A percentile compares a stretch with the other conserved stretches of the same genome.
Evolutionary conservation across 2,113 vertebrate species (phyloP).

Genomic region (Cinclus mexicanus): DNA sequence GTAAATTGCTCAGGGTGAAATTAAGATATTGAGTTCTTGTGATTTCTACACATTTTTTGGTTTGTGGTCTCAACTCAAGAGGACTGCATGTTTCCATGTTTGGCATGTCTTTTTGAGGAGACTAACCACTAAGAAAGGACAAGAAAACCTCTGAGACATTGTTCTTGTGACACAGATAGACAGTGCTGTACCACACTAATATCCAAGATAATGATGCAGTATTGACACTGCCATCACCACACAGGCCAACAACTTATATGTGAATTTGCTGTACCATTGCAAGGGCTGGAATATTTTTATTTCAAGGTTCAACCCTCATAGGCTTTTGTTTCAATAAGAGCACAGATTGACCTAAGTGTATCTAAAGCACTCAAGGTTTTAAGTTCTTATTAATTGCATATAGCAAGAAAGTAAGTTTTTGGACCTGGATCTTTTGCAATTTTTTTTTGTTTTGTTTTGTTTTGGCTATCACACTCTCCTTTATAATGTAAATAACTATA

Average conservation of each 20-base stretch:
- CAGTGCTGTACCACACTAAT: not conserved
- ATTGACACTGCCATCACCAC: not conserved
- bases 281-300: not conserved
- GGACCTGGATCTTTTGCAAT: not conserved
- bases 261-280: not conserved
- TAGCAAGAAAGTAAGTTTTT: not conserved
- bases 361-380: not conserved
- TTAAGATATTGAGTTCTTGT: not conserved
- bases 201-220: not conserved
- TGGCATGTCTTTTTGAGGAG: not conserved
- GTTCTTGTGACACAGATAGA: not conserved
- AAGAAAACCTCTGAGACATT: not conserved
- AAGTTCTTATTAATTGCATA: not conserved
- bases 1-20: not conserved
- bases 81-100: not conserved
- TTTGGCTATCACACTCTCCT: not conserved
- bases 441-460: not conserved
- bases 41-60: not conserved
- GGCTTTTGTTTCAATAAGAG: not conserved
- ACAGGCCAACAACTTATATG: not conserved
- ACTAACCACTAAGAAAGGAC: not conserved
- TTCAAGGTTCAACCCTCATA: not conserved
- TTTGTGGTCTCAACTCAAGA: not conserved
- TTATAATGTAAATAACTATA: not conserved
- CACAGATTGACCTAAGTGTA: not conserved